phyloP scores from a whole-genome alignment of 2,888 invertebrate genomes.

The Priocnemis perturbator region DNA sequence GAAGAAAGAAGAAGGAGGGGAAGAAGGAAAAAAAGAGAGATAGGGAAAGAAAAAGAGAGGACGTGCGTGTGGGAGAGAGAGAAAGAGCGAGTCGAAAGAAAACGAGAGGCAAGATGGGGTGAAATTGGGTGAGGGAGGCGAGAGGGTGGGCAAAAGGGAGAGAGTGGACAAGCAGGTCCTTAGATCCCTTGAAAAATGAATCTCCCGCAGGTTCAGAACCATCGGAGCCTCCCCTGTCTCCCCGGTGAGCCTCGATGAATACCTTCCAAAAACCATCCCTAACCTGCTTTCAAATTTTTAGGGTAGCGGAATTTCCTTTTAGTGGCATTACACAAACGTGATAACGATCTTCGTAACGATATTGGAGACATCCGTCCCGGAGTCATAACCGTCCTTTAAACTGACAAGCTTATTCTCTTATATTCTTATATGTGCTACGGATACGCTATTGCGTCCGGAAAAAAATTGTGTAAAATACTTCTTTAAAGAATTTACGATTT shows the following conservation, averaged over 20 bases:
- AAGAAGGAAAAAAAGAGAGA: conserved; percentile 15
- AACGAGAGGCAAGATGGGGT: conserved; percentile 6
- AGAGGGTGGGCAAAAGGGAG: conserved; percentile 11
- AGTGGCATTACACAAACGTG: conserved; percentile 31
- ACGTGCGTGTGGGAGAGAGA: neutral
- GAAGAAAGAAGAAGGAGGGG: conserved; percentile 27
- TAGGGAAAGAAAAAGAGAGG: conserved; percentile 3
- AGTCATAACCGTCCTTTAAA: no score
- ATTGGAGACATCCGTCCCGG: neutral
- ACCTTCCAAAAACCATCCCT: conserved; percentile 50
- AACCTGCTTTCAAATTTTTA: conserved; percentile 58
- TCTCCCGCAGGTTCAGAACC: conserved; percentile 61
- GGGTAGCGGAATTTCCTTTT: conserved; percentile 48
- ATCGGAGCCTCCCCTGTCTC: conserved; percentile 22
- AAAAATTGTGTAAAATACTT: neutral
- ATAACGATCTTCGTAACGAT: conserved; percentile 31
- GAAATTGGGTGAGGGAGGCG: conserved; percentile 9
- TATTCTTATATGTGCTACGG: neutral
- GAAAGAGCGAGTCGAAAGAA: neutral
- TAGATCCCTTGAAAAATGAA: conserved; percentile 69
- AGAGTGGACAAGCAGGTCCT: conserved; percentile 60
- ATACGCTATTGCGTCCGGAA: neutral
- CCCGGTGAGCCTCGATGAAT: neutral
- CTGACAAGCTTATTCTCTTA: no score
- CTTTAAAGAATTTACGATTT: conserved; percentile 7